A percentile compares a stretch with the other conserved stretches of the same genome.
Evolutionary conservation across 1,140 invertebrate genomes (phyloP).

Genomic region (Psilanteris sp.): DNA sequence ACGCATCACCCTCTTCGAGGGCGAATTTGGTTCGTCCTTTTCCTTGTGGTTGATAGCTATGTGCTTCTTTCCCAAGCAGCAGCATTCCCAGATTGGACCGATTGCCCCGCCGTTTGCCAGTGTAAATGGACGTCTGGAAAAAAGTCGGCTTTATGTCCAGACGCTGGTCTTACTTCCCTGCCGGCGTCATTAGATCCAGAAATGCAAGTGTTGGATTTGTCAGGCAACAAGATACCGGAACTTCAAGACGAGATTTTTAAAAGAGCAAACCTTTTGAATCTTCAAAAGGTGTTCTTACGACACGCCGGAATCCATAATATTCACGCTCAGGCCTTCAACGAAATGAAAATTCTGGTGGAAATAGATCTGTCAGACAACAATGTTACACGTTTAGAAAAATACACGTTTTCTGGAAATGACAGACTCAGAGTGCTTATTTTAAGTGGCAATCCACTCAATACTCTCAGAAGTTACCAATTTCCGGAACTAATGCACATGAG

Average conservation of each 20-base stretch:
- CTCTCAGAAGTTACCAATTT: conserved; percentile 84
- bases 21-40: conserved; percentile 71
- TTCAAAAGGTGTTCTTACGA: conserved; percentile 90
- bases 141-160: conserved; percentile 90
- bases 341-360: conserved; percentile 92
- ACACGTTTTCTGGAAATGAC: conserved; percentile 88
- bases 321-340: conserved; percentile 90
- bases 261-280: conserved; percentile 87
- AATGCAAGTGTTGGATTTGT: conserved; percentile 91
- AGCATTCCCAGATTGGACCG: conserved; percentile 87
- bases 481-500: conserved; percentile 85
- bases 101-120: conserved; percentile 88
- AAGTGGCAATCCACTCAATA: conserved; percentile 85
- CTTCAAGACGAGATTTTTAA: conserved; percentile 90
- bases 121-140: conserved; percentile 95
- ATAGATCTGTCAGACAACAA: conserved; percentile 90
- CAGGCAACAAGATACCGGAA: conserved; percentile 87
- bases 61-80: conserved; percentile 74
- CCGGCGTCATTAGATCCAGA: conserved; percentile 88
- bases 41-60: conserved; percentile 69
- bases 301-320: conserved; percentile 87
- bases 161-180: conserved; percentile 86
- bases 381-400: conserved; percentile 83
- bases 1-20: conserved; percentile 72
- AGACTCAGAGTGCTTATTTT: conserved; percentile 85